Percentiles rank a stretch among this genome's conserved stretches.
Evolutionary conservation across 2,113 vertebrate genomes (phyloP).

Genomic region (Cyanoderma ruficeps): DNA sequence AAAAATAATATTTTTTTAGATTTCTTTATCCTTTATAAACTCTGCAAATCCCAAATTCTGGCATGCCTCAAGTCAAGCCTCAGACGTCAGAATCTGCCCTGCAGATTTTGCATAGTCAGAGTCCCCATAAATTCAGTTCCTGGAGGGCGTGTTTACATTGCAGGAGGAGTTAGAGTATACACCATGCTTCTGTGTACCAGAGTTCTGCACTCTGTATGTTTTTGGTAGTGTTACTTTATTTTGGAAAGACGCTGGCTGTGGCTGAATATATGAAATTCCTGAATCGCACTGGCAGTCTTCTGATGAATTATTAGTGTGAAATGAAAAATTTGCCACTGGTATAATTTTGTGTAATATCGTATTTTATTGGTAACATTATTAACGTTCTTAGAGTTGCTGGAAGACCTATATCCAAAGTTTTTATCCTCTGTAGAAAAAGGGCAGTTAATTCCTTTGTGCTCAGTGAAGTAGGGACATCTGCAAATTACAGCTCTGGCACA

Average conservation of each 20-base stretch:
- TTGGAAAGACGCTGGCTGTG: not conserved
- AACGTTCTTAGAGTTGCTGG: not conserved
- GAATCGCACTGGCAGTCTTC: not conserved
- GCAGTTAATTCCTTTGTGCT: constrained; percentile 52
- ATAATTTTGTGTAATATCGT: not conserved
- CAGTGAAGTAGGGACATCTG: constrained; percentile 37
- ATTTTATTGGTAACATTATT: not conserved
- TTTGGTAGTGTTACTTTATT: not conserved
- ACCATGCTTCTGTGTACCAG: not conserved
- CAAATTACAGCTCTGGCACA: constrained; percentile 40
- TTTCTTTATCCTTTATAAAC: not conserved
- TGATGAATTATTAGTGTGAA: constrained; percentile 4
- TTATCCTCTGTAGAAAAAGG: constrained; percentile 3
- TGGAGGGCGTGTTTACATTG: not conserved
- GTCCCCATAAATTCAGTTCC: not conserved
- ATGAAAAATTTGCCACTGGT: not conserved
- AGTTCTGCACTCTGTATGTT: not conserved
- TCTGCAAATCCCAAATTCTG: not conserved
- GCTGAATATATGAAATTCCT: not conserved
- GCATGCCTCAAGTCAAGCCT: not conserved
- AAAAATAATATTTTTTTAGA: no score
- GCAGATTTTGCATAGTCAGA: not conserved
- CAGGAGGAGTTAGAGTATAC: not conserved
- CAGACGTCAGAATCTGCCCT: not conserved
- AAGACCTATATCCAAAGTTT: constrained; percentile 24